Base-by-base conservation (phyloP, 2,113 vertebrate genomes). In the Microcebus tavaratra region DNA sequence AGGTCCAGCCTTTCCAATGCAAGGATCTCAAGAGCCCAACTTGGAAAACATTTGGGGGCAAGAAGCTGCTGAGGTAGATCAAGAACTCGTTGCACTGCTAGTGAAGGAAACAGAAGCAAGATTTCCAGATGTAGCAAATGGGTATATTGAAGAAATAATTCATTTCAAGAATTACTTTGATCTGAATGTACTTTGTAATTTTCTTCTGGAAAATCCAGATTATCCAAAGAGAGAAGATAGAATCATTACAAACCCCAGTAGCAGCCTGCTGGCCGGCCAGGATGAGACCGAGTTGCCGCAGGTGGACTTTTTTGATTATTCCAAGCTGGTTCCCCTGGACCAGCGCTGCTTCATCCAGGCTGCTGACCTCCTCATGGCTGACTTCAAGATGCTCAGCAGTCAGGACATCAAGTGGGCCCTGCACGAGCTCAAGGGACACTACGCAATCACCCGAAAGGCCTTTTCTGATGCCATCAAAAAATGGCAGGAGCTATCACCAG, bases 401-500 rank as follows among this genome's bases (percentile, higher is more conserved):
- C 99, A 99, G 97, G 99, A 99, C 98, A 99, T 99, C 98, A 99
- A 99, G 98, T 99, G 99, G 99, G 99, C 99, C 5, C 99, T 99
- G 45, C 99, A 99, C 0, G 99, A 99, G 95, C 99, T 99, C 97
- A 99, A 99, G 98, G 99, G 99, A 99, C 99, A 99, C 99, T 99
- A 99, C 99, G 99, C 99, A 99, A 99, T 99, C 99, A 99, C 99
- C 91, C 99, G 99, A 97, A 99, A 98, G 99, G 99, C 99, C 99
- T 99, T 99, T 99, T 99, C 99, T 97, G 99, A 99, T 98, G 99
- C 99, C 86, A 99, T 99, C 98, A 99, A 99, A 98, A 99, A 99
- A 98, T 99, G 99, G 99, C 99, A 99, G 97, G 99, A 99, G 89
- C 98, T 99, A 80, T 99, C 98, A 94, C 99, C 97, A 0, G 99